Evolutionary conservation across 2,888 invertebrate species (phyloP).

Genomic region (Rugalucina vietnamica): DNA sequence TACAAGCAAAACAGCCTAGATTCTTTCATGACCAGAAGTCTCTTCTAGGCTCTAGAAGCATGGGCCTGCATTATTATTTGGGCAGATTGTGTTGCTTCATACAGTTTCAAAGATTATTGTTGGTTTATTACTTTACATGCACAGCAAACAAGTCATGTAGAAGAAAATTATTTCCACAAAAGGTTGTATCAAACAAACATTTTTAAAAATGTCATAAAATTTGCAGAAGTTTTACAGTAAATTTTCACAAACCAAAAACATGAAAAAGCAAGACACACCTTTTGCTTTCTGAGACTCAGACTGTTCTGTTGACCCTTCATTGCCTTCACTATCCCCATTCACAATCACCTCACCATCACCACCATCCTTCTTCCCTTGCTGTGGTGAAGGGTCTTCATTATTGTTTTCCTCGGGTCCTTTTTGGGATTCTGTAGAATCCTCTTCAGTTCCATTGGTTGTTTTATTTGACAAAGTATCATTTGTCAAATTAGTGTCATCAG

Average conservation of each 20-base stretch:
- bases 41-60: no score
- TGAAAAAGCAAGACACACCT: neutral
- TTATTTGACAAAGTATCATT: neutral
- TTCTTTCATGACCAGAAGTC: neutral
- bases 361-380: neutral
- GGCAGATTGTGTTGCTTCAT: no score
- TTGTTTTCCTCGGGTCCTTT: neutral
- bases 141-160: no score
- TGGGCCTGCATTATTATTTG: no score
- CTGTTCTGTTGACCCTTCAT: neutral
- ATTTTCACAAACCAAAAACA: neutral
- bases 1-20: neutral
- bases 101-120: neutral
- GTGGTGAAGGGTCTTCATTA: neutral
- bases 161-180: no score
- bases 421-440: neutral
- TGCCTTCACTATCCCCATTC: neutral
- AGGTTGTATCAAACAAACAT: no score
- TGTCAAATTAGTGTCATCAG: constrained; percentile 2
- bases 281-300: neutral
- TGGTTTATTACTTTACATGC: neutral
- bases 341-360: neutral
- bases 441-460: neutral
- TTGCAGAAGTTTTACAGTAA: neutral
- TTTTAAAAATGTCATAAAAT: neutral